A percentile compares a stretch with the other conserved stretches of the same genome.
Evolutionary conservation across 2,797 vertebrate species (phyloP).

Genomic region (Florisuga fusca): DNA sequence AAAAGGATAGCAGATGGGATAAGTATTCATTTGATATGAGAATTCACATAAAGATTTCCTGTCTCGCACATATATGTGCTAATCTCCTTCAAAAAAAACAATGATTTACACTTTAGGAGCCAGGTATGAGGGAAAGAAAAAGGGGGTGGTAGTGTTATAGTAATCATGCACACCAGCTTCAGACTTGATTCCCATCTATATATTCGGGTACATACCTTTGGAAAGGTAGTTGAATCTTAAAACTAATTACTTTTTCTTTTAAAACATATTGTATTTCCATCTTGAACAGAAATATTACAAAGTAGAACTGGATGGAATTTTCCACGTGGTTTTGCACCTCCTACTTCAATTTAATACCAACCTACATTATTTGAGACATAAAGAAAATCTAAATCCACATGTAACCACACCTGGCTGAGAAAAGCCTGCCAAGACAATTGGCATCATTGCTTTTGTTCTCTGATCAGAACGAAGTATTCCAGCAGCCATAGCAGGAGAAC

Average conservation of each 20-base stretch:
- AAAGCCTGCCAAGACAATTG: background rate
- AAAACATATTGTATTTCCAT: background rate
- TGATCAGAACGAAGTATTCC: background rate
- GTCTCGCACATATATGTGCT: background rate
- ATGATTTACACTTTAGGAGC: background rate
- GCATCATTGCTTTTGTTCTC: background rate
- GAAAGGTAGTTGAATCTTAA: background rate
- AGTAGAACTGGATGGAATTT: background rate
- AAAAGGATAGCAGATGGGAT: background rate
- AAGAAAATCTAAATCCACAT: background rate
- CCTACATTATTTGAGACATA: background rate
- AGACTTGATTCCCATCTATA: background rate
- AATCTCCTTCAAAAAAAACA: background rate
- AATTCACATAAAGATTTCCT: background rate
- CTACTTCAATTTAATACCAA: background rate
- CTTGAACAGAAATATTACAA: background rate
- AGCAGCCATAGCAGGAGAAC: background rate
- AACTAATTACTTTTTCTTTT: background rate
- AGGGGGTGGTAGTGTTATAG: accelerated
- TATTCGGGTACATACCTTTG: background rate
- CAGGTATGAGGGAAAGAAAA: background rate
- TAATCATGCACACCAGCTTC: background rate
- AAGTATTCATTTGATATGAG: background rate
- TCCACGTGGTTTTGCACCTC: background rate
- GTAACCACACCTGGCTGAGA: background rate